Evolutionary conservation across 1,140 invertebrate genomes (phyloP), one percentile per base, ranked within the genome.

Genomic region (Papilio helenus): DNA sequence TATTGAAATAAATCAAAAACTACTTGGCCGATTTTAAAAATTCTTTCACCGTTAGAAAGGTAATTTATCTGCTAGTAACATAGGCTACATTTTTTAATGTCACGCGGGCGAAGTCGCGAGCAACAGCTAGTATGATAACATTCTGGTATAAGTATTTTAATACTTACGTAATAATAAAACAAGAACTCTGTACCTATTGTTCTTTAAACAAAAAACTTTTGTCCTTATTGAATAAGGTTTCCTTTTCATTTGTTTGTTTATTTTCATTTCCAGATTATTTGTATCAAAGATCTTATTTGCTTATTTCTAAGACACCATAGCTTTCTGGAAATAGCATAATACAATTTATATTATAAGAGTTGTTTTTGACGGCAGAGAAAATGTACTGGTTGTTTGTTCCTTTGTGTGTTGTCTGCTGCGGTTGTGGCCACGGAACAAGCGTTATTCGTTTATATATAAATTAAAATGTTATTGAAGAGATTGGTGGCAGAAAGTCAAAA

Each of bases 341-440:
- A 90, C 85, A 89, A 91, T 91, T 89, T 88, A 88, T 89, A 86
- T 84, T 86, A 86, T 86, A 89, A 85, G 89, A 89, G 87, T 91
- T 91, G 88, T 90, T 91, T 89, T 90, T 89, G 89, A 89, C 87
- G 90, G 81, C 84, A 74, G 73, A 76, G 84, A 85, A 86, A 90
- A 90, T 89, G 89, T 91, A 88, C 86, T 88, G 82, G 80, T 86
- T 89, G 86, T 90, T 89, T 87, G 89, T 85, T 84, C 79, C 82
- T 87, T 87, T 89, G 82, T 86, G 80, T 83, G 87, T 81, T 85
- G 79, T 86, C 79, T 84, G 76, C 82, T 81, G 73, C 29, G 42
- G 39, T 80, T 72, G 42, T 29, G 86, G 87, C 87, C 83, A 85
- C 12, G 39, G 84, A 79, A 82, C 65, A 34, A 29, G 65, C 51